phyloP scores from a whole-genome alignment of 2,888 invertebrate genomes.

The Hirudinaria manillensis region DNA sequence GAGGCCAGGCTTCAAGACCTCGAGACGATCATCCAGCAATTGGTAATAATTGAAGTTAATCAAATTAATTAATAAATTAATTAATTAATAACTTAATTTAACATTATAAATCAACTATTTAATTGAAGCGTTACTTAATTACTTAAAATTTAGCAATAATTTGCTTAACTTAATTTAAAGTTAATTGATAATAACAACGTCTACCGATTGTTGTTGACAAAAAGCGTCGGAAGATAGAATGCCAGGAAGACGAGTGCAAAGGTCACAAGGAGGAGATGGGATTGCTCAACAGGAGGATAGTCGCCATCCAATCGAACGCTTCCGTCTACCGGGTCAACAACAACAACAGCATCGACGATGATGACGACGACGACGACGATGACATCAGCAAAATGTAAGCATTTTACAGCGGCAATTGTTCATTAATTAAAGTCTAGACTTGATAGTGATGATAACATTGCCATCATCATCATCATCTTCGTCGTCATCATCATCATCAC shows the following conservation, averaged over 20 bases:
- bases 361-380: constrained; percentile 11
- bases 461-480: background rate
- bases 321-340: background rate
- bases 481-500: background rate
- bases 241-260: constrained; percentile 16
- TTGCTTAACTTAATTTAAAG: no score
- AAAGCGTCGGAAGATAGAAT: background rate
- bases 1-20: constrained; percentile 23
- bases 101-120: background rate
- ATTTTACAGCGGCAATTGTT: background rate
- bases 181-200: no score
- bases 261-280: constrained; percentile 10
- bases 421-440: background rate
- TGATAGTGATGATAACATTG: background rate
- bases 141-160: no score
- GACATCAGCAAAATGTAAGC: background rate
- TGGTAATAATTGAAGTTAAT: constrained; percentile 9
- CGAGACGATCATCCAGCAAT: constrained; percentile 3
- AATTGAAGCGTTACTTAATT: background rate
- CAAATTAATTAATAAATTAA: background rate
- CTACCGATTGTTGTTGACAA: no score
- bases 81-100: background rate
- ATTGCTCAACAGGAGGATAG: constrained; percentile 7
- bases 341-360: background rate
- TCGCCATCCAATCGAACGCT: background rate